A percentile compares a stretch with the other conserved stretches of the same genome.
These are phyloP conservation scores for Muntiacus reevesi DNA, from an alignment of 2,113 vertebrate species.

Conservation along the genomic window DNA sequence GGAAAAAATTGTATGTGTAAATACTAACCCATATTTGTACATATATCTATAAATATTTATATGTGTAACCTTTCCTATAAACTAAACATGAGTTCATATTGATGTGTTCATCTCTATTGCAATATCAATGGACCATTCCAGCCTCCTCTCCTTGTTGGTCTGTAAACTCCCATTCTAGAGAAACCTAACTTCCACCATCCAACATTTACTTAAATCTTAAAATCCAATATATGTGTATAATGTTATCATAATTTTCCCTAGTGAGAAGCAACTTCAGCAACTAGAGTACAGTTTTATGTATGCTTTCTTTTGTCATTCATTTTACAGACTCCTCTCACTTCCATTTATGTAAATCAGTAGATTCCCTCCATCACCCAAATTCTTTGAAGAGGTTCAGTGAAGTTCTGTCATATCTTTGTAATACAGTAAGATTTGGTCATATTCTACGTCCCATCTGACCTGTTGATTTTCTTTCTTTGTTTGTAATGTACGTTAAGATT, in stretches of 20 bases:
- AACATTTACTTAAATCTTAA: not conserved
- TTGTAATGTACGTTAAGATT: not conserved
- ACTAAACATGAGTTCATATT: not conserved
- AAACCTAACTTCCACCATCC: not conserved
- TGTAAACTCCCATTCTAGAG: not conserved
- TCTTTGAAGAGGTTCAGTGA: not conserved
- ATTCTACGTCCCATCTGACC: not conserved
- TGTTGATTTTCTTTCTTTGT: not conserved
- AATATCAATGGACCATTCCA: not conserved
- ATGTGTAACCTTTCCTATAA: not conserved
- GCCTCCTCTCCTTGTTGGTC: not conserved
- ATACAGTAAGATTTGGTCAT: not conserved
- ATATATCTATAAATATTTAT: not conserved
- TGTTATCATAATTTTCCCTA: not conserved
- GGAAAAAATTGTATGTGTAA: not conserved
- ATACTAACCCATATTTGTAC: not conserved
- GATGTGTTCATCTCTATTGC: not conserved
- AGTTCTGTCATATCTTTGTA: not conserved
- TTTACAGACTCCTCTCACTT: not conserved
- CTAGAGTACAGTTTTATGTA: not conserved
- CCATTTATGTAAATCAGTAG: not conserved
- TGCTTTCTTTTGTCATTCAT: not conserved
- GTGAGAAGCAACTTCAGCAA: not conserved
- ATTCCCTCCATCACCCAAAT: not conserved
- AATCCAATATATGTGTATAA: not conserved